phyloP scores from a whole-genome alignment of 2,888 invertebrate species.

The Steromphala cineraria region DNA sequence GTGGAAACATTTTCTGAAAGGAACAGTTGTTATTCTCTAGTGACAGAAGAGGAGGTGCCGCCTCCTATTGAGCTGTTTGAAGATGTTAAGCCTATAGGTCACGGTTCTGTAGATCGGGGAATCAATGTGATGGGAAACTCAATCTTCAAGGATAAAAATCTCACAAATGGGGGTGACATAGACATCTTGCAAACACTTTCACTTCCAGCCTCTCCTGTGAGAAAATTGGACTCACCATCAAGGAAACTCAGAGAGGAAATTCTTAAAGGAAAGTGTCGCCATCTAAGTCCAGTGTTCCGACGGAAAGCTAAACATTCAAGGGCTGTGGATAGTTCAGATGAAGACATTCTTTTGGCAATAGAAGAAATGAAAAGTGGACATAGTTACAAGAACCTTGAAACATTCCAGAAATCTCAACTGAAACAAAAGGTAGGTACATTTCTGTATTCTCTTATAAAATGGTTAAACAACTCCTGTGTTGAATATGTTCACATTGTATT shows the following conservation, averaged over 20 bases:
- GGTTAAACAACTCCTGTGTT: no score
- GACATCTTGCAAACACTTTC: slow-evolving; percentile 67
- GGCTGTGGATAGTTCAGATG: slow-evolving; percentile 58
- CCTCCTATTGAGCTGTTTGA: neutral
- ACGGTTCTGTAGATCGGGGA: slow-evolving; percentile 37
- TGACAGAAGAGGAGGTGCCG: slow-evolving; percentile 1
- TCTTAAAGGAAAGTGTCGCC: slow-evolving; percentile 61
- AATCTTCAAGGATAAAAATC: neutral
- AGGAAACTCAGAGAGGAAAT: slow-evolving; percentile 59
- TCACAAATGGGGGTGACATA: slow-evolving; percentile 24
- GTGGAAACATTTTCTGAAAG: slow-evolving; percentile 16
- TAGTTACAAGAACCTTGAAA: slow-evolving; percentile 70
- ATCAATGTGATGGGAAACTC: slow-evolving; percentile 25
- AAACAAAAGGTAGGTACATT: slow-evolving; percentile 69
- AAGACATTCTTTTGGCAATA: slow-evolving; percentile 50
- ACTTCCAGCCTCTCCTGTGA: slow-evolving; percentile 70
- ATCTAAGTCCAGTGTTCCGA: slow-evolving; percentile 66
- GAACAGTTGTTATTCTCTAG: slow-evolving; percentile 11
- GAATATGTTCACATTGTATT: no score
- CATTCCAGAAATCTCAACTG: slow-evolving; percentile 73
- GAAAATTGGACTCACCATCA: slow-evolving; percentile 55
- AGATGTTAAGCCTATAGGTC: slow-evolving; percentile 12
- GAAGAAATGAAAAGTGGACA: slow-evolving; percentile 61
- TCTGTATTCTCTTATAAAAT: no score
- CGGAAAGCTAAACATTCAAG: slow-evolving; percentile 55